Evolutionary conservation across 2,113 vertebrate species (phyloP), one percentile per base, ranked within the genome.

Genomic region (Pangasianodon gigas): DNA sequence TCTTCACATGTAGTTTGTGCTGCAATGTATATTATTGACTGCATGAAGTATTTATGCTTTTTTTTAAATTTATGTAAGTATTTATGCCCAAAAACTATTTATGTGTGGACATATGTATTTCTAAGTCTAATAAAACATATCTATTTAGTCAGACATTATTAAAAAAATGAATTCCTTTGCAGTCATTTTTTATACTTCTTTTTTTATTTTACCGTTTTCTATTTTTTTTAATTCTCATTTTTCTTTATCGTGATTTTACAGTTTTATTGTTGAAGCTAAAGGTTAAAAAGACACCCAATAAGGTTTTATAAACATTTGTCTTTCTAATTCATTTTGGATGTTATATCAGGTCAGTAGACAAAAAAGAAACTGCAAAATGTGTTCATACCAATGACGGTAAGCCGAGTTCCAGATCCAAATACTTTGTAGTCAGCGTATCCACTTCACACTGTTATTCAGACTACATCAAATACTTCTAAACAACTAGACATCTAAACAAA

Each of bases 391-490:
- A 84, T 87, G n/a, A 92, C 87, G 16, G 80, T 51, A 46, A 92
- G 84, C n/a, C 32, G 77, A 24, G 91, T 92, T 87, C 89, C 91
- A 11, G 87, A 80, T 80, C 91, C 91, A 87, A 92, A 92, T 0
- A 26, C 67, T 90, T 92, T 90, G 75, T 80, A 80, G 86, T 0
- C 37, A 37, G 37, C 32, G 46, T 51, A 4, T 16, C 0, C 62
- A 48, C 44, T 0, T 56, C 26, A n/a, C 91, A 92, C 91, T 46
- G 51, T 85, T 80, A 90, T 58, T 60, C 44, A 89, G 58, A 80
- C 74, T 81, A 89, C 56, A 19, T 44, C 89, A 90, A 90, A 90
- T 85, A 92, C 60, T 89, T 51, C 29, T 87, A 82, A 77, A 41
- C 24, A 60, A 32, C 86, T 58, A 29, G 24, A 60, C 4, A 21